Conservation (phyloP, 1,140 invertebrate genomes). For the Sinella curviseta region DNA sequence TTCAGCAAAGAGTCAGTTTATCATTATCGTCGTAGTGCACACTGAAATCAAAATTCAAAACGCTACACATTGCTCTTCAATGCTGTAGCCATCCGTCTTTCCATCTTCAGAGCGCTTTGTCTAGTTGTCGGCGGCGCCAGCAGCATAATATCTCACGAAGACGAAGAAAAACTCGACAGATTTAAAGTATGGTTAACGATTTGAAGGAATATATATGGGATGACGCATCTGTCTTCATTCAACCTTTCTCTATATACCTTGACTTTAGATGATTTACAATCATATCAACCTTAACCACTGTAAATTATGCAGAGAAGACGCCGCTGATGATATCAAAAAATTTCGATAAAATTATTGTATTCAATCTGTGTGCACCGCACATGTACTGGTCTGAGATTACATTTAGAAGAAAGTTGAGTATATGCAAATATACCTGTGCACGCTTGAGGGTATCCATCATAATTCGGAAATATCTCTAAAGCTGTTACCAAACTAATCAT, state of each 20-base stretch:
- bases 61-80: neutral
- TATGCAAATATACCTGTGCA: neutral
- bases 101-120: neutral
- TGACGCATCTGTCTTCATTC: too few relatives aligned
- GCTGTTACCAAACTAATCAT: neutral
- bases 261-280: neutral
- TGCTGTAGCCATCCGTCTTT: neutral
- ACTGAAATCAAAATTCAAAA: neutral
- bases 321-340: neutral
- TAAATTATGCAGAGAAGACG: neutral
- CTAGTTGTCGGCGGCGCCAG: neutral
- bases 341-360: too few relatives aligned
- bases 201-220: too few relatives aligned
- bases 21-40: neutral
- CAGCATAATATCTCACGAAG: neutral
- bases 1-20: neutral
- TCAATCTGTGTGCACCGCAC: too few relatives aligned
- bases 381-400: too few relatives aligned
- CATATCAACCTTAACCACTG: neutral
- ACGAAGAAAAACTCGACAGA: too few relatives aligned
- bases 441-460: neutral
- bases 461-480: neutral
- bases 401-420: too few relatives aligned
- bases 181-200: neutral
- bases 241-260: neutral